Conservation (phyloP, 2,797 vertebrate genomes). For the Cephalopachus bancanus region DNA sequence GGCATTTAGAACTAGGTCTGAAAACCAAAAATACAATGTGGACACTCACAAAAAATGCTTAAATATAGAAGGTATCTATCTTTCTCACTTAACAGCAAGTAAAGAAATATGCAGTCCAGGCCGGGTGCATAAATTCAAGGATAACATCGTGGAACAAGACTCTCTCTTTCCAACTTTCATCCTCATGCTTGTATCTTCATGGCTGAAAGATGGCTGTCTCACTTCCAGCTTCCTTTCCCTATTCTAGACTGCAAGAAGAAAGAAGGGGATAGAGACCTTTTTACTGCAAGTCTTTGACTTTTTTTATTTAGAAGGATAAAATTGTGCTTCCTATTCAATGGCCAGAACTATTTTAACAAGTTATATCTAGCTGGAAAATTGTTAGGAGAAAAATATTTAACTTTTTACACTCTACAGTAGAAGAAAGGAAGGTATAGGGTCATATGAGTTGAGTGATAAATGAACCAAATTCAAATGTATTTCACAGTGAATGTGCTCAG, state of each 20-base stretch:
- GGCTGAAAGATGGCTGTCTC: neutral
- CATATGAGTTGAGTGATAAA: neutral
- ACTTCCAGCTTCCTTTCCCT: neutral
- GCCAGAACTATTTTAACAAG: neutral
- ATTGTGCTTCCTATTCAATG: neutral
- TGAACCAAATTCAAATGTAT: neutral
- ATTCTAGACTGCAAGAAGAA: neutral
- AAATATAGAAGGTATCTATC: neutral
- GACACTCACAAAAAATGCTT: neutral
- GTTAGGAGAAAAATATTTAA: neutral
- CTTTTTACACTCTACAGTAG: neutral
- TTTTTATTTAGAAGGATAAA: slow-evolving; percentile 8
- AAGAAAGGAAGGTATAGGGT: neutral
- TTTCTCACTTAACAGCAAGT: neutral
- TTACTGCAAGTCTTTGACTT: neutral
- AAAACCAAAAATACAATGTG: neutral
- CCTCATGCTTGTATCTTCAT: neutral
- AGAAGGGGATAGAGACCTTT: neutral
- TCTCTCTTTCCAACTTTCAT: neutral
- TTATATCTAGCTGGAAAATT: neutral
- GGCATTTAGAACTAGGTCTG: neutral
- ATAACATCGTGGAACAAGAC: neutral
- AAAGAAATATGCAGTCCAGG: neutral
- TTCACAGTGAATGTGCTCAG: neutral
- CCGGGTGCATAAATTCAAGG: neutral